Evolutionary conservation across 1,140 invertebrate species (phyloP), one percentile per base, ranked within the genome.

Genomic region (Caenorhabditis tropicalis): DNA sequence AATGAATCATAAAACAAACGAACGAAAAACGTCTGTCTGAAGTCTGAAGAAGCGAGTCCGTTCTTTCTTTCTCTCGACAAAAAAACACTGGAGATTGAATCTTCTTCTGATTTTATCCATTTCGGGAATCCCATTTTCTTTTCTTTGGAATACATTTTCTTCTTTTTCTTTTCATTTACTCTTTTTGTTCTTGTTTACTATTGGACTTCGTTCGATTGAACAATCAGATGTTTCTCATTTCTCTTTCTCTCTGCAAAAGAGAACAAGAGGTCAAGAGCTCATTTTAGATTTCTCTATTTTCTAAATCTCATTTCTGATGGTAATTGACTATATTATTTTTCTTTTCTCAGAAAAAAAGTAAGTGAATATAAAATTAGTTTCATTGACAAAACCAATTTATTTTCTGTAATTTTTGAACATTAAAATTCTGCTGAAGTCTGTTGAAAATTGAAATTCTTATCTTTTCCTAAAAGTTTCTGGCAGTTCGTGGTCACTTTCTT

Each of bases 1-100:
- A n/a, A 36, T 65, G 58, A 65, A 65, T 65, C 58, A 65, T 36
- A 65, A 65, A 36, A 65, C 33, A 39, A 39, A 65, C 58, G 58
- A n/a, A 43, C 5, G 39, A 43, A 43, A 51, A 56, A 56, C 6
- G 53, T 56, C 24, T 56, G n/a, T 56, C 49, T 0, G 49, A 51
- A 51, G 10, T 51, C 49, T 51, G 49, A n/a, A 27, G 21, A 27
- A 5, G 39, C 12, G 5, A 6, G 39, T 5, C 5, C 39, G 5
- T 12, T 43, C 12, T 43, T 43, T 43, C 39, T 43, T 43, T 43
- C 39, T n/a, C n/a, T n/a, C n/a, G n/a, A 15, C 6, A 19, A 19
- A 56, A 56, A 56, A 56, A n/a, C 24, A 56, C 51, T 56, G 51
- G 24, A 9, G 21, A 6, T 0, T n/a, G 15, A 6, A 9, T 12